Percentiles rank a stretch among this genome's conserved stretches.
Conservation (phyloP, 2,888 invertebrate species). For the Clistopyga incitator region DNA sequence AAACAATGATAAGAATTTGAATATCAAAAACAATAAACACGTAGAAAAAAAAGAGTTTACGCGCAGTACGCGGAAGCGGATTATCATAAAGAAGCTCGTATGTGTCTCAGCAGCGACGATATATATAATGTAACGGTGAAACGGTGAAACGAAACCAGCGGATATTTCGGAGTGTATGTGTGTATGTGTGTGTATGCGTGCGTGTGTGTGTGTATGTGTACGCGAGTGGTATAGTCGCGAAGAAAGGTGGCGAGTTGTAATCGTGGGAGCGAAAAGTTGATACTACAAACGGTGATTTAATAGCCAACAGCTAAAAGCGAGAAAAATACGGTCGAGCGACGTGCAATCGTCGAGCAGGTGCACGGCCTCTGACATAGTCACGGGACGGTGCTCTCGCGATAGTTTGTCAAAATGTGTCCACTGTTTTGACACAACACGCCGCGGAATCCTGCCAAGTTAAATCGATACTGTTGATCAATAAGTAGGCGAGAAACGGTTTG, state of each 20-base stretch:
- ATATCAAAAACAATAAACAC: not conserved
- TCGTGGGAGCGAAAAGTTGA: not conserved
- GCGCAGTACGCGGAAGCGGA: not conserved
- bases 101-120: conserved; percentile 1
- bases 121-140: conserved; percentile 16
- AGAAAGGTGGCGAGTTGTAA: conserved; percentile 7
- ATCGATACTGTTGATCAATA: not conserved
- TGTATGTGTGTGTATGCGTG: not conserved
- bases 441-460: conserved; percentile 4
- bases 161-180: conserved; percentile 16
- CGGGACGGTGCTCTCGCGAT: conserved; percentile 70
- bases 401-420: conserved; percentile 72
- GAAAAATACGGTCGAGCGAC: conserved; percentile 45
- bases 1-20: not conserved
- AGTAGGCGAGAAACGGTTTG: not conserved
- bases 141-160: conserved; percentile 20
- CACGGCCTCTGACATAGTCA: conserved; percentile 70
- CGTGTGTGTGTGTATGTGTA: not conserved
- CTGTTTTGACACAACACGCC: conserved; percentile 61
- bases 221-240: not conserved
- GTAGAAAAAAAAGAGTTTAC: too few relatives aligned
- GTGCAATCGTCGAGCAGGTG: conserved; percentile 70
- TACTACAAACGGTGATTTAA: conserved; percentile 3
- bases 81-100: conserved; percentile 9
- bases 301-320: not conserved